Evolutionary conservation across 2,113 vertebrate species (phyloP).

Genomic region (Anhinga anhinga): DNA sequence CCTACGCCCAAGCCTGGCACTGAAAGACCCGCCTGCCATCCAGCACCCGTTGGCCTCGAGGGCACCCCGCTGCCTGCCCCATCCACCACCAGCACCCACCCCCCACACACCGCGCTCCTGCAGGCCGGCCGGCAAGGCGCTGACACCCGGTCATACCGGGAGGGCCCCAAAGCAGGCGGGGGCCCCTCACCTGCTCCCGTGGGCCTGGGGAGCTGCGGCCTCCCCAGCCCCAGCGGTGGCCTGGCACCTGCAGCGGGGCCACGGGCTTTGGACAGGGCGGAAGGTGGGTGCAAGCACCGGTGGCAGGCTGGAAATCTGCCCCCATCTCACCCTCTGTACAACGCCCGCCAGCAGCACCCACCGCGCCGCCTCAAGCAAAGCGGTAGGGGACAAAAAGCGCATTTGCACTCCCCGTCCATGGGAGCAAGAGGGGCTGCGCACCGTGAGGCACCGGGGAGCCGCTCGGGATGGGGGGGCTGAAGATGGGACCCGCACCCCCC

Average conservation of each 20-base stretch:
- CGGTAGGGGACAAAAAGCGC: accelerated
- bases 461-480: not conserved
- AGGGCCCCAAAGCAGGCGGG: not conserved
- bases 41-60: accelerated
- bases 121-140: accelerated
- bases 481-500: not conserved
- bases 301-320: not conserved
- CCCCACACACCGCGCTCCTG: accelerated
- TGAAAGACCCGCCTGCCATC: not conserved
- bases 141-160: accelerated
- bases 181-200: not conserved
- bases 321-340: not conserved
- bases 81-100: not conserved
- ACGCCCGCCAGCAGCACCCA: not conserved
- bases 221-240: not conserved
- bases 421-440: not conserved
- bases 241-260: not conserved
- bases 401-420: not conserved
- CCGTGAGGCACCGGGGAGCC: not conserved
- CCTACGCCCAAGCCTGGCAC: not conserved
- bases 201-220: not conserved
- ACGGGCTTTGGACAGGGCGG: not conserved
- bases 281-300: accelerated
- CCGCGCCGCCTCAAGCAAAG: not conserved
- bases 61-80: not conserved